Evolutionary conservation across 2,113 vertebrate genomes (phyloP).

Genomic region (Rhagologus leucostigma): DNA sequence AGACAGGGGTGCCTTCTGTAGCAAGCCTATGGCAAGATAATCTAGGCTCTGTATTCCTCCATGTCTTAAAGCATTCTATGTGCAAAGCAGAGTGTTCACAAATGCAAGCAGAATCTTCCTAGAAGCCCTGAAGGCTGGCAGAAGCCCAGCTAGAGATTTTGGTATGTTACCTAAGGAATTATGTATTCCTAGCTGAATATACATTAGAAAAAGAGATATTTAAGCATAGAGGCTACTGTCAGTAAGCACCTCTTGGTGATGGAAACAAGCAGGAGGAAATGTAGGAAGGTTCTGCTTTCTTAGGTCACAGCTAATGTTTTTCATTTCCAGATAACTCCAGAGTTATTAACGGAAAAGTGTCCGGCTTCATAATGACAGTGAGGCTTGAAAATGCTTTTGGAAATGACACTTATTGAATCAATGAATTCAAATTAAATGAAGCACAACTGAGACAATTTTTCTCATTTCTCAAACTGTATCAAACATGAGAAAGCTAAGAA

Average conservation of each 20-base stretch:
- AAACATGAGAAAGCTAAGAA: background rate
- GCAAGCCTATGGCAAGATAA: background rate
- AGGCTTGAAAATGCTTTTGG: background rate
- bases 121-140: background rate
- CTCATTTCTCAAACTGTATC: background rate
- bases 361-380: background rate
- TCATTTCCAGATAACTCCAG: background rate
- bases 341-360: background rate
- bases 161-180: background rate
- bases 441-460: background rate
- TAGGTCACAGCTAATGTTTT: background rate
- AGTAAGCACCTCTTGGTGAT: background rate
- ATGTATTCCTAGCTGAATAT: background rate
- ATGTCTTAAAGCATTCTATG: background rate
- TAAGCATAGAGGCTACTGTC: background rate
- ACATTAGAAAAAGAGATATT: background rate
- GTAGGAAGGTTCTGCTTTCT: background rate
- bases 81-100: background rate
- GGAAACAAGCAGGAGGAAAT: background rate
- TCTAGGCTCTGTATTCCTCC: background rate
- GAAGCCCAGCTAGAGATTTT: background rate
- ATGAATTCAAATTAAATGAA: background rate
- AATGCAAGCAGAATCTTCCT: background rate
- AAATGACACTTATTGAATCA: background rate
- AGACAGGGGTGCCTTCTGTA: background rate